Evolutionary conservation across 2,888 invertebrate species (phyloP).

Genomic region (Amphipyra berbera): DNA sequence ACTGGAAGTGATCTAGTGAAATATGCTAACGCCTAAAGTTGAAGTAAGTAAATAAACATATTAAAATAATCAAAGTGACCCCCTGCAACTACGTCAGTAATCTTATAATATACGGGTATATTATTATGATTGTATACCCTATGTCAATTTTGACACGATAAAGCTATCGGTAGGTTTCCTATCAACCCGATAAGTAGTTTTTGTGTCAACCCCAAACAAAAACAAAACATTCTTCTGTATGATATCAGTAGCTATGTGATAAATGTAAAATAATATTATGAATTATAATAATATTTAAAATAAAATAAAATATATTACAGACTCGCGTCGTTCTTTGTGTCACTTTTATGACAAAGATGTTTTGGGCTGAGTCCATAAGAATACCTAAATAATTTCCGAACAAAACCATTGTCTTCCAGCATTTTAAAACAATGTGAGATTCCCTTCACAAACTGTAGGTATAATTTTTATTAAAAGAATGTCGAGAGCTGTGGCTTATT

Average conservation of each 20-base stretch:
- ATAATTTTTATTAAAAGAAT: constrained; percentile 1
- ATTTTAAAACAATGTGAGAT: constrained; percentile 44
- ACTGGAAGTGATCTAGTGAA: too few species aligned
- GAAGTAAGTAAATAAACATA: too few species aligned
- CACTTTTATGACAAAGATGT: constrained; percentile 45
- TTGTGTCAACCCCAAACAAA: constrained; percentile 1
- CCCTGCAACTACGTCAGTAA: too few species aligned
- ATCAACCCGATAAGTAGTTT: constrained; percentile 17
- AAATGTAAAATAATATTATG: neutral
- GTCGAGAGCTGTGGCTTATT: neutral
- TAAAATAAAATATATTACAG: constrained; percentile 5
- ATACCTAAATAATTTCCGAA: constrained; percentile 33
- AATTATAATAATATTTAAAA: constrained; percentile 6
- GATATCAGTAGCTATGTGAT: neutral
- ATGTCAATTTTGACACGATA: constrained; percentile 27
- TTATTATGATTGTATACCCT: neutral
- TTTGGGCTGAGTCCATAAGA: constrained; percentile 38
- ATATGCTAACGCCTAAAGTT: too few species aligned
- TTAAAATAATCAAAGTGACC: too few species aligned
- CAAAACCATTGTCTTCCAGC: constrained; percentile 49
- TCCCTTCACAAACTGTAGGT: constrained; percentile 12
- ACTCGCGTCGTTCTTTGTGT: constrained; percentile 14
- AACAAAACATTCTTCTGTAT: constrained; percentile 1
- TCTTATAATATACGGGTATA: too few species aligned
- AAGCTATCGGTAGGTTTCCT: constrained; percentile 19